These are phyloP conservation scores for Sebastes diploproa DNA, from an alignment of 2,797 vertebrate species.

Conservation along the genomic window DNA sequence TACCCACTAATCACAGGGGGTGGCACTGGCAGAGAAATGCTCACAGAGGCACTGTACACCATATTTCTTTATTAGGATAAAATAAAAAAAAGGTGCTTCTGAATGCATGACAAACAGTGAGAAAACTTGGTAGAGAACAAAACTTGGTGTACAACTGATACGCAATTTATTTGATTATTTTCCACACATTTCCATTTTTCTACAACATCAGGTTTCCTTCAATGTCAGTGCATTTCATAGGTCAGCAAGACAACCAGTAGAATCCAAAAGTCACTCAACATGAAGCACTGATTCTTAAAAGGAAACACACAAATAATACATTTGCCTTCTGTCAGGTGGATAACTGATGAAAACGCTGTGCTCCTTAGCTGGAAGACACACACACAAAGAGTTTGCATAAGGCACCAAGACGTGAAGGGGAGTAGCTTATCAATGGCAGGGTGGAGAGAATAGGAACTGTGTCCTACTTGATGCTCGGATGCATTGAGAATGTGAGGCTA, in stretches of 20 bases:
- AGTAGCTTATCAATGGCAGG: slow-evolving; percentile 80
- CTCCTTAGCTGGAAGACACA: slow-evolving; percentile 84
- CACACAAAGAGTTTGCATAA: slow-evolving; percentile 82
- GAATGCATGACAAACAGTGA: too few relatives aligned
- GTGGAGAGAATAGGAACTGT: background rate
- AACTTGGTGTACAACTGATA: slow-evolving; percentile 44
- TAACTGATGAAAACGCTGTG: slow-evolving; percentile 49
- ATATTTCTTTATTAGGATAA: too few relatives aligned
- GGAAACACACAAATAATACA: slow-evolving; percentile 15
- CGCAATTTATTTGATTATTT: slow-evolving; percentile 76
- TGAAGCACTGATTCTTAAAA: slow-evolving; percentile 28
- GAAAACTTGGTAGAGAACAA: too few relatives aligned
- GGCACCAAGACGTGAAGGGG: slow-evolving; percentile 88
- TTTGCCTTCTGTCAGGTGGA: slow-evolving; percentile 46
- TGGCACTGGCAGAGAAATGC: too few relatives aligned
- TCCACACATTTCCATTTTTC: slow-evolving; percentile 70
- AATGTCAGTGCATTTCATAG: slow-evolving; percentile 91
- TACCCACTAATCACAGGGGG: too few relatives aligned
- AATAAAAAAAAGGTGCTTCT: too few relatives aligned
- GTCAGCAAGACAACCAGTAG: slow-evolving; percentile 79
- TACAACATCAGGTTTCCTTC: slow-evolving; percentile 80
- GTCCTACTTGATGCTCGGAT: background rate
- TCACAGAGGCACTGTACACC: too few relatives aligned
- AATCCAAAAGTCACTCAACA: slow-evolving; percentile 52
- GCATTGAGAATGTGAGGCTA: background rate